These are phyloP conservation scores for Hypomecis atomaria DNA, from an alignment of 2,888 invertebrate species.

Conservation along the genomic window DNA sequence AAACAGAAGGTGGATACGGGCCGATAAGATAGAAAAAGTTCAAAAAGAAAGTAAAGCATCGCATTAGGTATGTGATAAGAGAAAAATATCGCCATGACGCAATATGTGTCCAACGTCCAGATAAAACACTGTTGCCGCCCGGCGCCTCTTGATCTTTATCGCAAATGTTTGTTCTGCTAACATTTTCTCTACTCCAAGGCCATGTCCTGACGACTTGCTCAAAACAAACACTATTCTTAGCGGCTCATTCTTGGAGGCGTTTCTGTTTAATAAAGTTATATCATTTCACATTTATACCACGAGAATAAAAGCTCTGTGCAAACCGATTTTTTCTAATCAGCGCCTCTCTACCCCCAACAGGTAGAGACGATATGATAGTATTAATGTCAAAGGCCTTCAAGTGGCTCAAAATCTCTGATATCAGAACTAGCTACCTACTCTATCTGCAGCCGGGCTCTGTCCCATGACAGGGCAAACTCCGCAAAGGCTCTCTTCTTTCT, in stretches of 20 bases:
- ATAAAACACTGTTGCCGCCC: slow-evolving; percentile 29
- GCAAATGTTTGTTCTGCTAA: slow-evolving; percentile 38
- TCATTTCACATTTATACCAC: not conserved
- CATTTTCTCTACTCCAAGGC: slow-evolving; percentile 39
- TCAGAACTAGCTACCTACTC: too few species aligned
- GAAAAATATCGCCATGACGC: slow-evolving; percentile 40
- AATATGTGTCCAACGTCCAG: slow-evolving; percentile 27
- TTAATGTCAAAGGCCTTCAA: too few species aligned
- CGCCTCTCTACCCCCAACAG: not conserved
- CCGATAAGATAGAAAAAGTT: not conserved
- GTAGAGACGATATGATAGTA: too few species aligned
- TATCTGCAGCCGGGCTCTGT: too few species aligned
- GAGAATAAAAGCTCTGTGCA: too few species aligned
- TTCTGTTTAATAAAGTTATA: not conserved
- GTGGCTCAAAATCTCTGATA: too few species aligned
- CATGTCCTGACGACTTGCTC: slow-evolving; percentile 21
- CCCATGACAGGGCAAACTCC: too few species aligned
- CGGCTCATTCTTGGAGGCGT: slow-evolving; percentile 8
- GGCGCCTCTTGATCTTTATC: slow-evolving; percentile 46
- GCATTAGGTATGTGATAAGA: slow-evolving; percentile 20
- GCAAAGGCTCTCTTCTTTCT: too few species aligned
- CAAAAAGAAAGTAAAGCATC: slow-evolving; percentile 32
- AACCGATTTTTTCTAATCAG: not conserved
- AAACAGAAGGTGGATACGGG: too few species aligned
- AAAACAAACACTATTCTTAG: slow-evolving; percentile 29